phyloP scores from a whole-genome alignment of 2,113 vertebrate genomes.

The Geococcyx californianus region DNA sequence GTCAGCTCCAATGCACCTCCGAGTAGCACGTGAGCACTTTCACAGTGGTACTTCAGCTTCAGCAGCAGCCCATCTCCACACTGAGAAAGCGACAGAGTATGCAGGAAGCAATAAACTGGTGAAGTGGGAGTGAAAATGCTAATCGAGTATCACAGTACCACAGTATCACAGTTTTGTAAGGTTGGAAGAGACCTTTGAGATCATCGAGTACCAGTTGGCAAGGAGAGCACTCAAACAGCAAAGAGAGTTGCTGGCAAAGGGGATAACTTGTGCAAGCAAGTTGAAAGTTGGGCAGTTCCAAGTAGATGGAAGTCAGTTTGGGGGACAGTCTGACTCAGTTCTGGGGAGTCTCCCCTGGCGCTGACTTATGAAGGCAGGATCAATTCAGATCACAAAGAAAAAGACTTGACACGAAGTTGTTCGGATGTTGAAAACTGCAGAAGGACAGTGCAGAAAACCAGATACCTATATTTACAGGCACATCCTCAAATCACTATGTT shows the following conservation, averaged over 20 bases:
- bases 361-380: background rate
- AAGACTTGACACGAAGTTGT: background rate
- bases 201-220: rapidly evolving
- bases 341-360: background rate
- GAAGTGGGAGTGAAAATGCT: background rate
- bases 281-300: background rate
- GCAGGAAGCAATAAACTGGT: background rate
- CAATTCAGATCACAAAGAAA: background rate
- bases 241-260: background rate
- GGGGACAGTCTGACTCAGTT: background rate
- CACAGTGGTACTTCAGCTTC: background rate
- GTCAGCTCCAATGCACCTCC: background rate
- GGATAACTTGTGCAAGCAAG: background rate
- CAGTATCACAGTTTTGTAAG: no score
- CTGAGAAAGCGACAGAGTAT: background rate
- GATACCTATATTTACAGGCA: background rate
- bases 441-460: background rate
- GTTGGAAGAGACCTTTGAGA: no score
- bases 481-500: background rate
- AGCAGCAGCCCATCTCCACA: background rate
- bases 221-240: background rate
- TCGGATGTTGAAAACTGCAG: background rate
- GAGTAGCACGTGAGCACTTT: background rate
- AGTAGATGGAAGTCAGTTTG: background rate
- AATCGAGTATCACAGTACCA: background rate